Conservation (phyloP, 2,113 vertebrate genomes). For the Harpagus bidentatus region DNA sequence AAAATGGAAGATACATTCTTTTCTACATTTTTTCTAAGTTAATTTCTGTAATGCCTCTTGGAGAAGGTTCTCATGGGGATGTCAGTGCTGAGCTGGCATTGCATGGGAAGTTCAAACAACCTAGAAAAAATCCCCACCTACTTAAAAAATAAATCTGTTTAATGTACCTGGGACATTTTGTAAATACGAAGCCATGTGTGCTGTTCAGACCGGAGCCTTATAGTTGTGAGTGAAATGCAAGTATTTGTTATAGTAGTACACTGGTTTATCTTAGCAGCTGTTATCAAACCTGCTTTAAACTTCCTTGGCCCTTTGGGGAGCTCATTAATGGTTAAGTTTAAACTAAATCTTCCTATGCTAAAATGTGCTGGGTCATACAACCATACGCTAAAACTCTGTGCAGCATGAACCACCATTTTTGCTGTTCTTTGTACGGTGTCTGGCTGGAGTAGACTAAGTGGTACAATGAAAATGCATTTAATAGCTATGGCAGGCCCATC, state of each 20-base stretch:
- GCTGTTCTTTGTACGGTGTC: not conserved
- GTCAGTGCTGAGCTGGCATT: not conserved
- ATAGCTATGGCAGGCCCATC: not conserved
- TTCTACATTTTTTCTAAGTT: not conserved
- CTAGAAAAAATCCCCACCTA: not conserved
- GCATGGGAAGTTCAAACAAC: not conserved
- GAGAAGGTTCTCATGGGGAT: not conserved
- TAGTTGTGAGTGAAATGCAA: not conserved
- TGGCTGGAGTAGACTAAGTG: rapidly evolving
- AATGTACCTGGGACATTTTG: not conserved
- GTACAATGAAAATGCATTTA: rapidly evolving
- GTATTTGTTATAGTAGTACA: rapidly evolving
- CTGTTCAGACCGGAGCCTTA: not conserved
- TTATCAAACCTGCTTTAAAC: not conserved
- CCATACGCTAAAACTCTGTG: not conserved
- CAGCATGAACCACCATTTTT: not conserved
- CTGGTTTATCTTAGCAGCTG: not conserved
- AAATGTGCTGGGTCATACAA: not conserved
- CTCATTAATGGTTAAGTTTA: not conserved
- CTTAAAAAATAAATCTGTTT: not conserved
- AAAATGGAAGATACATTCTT: not conserved
- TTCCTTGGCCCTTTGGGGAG: too few species aligned
- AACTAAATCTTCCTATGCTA: too few species aligned
- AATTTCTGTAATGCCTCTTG: not conserved
- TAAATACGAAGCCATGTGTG: not conserved